Percentiles rank a stretch among this genome's conserved stretches.
Evolutionary conservation across 2,797 vertebrate species (phyloP).

Genomic region (Aselliscus stoliczkanus): DNA sequence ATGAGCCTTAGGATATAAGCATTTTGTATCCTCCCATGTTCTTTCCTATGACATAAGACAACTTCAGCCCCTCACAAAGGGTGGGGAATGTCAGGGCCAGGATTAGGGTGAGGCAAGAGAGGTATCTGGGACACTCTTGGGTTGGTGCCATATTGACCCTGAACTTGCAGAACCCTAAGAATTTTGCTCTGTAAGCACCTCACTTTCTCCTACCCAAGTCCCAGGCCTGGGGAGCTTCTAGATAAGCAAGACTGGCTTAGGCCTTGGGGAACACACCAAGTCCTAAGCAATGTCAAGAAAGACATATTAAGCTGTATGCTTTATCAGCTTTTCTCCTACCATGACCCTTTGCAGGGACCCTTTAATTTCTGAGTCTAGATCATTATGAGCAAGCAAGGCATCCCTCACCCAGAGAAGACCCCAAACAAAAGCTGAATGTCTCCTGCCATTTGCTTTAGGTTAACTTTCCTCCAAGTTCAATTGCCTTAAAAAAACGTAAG

Average conservation of each 20-base stretch:
- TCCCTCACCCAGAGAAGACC: background rate
- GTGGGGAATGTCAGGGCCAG: background rate
- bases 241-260: background rate
- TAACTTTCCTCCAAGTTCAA: background rate
- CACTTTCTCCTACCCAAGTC: background rate
- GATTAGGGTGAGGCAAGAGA: background rate
- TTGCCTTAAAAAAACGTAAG: background rate
- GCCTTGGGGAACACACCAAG: background rate
- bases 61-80: background rate
- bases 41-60: background rate
- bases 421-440: background rate
- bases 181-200: background rate
- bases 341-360: background rate
- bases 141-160: background rate
- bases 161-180: background rate
- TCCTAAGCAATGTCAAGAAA: background rate
- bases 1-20: background rate
- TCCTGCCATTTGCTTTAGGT: background rate
- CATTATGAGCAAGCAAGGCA: background rate
- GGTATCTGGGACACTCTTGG: background rate
- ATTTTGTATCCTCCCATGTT: background rate
- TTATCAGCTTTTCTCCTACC: background rate
- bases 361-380: constrained; percentile 38
- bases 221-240: background rate
- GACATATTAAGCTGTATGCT: background rate